Percentiles rank a stretch among this genome's conserved stretches.
These are phyloP conservation scores for Lonchura striata DNA, from an alignment of 2,113 vertebrate species.

Conservation along the genomic window DNA sequence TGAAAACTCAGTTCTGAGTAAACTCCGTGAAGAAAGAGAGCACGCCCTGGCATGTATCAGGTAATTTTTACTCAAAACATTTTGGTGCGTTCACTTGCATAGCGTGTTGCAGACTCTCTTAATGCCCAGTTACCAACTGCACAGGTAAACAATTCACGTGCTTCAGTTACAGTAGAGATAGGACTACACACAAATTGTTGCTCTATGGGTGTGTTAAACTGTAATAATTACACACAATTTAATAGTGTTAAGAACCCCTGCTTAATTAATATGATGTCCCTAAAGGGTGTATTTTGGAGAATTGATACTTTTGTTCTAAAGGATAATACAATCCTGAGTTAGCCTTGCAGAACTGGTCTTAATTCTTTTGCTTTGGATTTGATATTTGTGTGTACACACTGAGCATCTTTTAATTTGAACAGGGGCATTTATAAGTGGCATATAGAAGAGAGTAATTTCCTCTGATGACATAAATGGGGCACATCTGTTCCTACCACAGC, in stretches of 20 bases:
- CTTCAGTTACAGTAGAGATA: not conserved
- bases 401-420: not conserved
- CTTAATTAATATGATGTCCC: not conserved
- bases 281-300: not conserved
- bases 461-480: not conserved
- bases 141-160: not conserved
- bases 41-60: constrained; percentile 79
- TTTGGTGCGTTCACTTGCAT: not conserved
- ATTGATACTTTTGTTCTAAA: not conserved
- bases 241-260: not conserved
- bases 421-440: not conserved
- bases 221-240: not conserved
- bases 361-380: not conserved
- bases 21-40: constrained; percentile 85
- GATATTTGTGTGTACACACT: not conserved
- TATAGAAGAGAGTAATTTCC: not conserved
- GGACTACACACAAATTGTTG: not conserved
- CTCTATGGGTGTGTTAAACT: not conserved
- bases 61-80: constrained; percentile 57
- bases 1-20: constrained; percentile 83
- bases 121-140: not conserved
- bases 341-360: not conserved
- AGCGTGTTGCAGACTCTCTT: not conserved
- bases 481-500: not conserved
- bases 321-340: not conserved